A percentile compares a stretch with the other conserved stretches of the same genome.
These are phyloP conservation scores for Cosmia trapezina DNA, from an alignment of 2,888 invertebrate genomes.

Conservation along the genomic window DNA sequence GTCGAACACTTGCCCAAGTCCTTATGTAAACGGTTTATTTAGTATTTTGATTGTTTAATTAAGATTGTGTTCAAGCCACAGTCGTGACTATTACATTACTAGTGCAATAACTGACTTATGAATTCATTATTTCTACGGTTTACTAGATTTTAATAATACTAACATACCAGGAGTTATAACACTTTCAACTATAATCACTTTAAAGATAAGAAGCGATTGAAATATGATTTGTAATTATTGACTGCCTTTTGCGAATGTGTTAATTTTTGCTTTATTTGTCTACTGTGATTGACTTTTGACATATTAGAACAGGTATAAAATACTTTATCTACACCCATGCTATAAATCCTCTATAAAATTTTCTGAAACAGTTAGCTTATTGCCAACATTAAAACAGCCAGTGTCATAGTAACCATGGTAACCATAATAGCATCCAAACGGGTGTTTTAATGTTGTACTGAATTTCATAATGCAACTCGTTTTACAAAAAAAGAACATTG, in stretches of 20 bases:
- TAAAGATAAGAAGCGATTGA: slow-evolving; percentile 43
- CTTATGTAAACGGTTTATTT: slow-evolving; percentile 45
- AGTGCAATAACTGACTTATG: slow-evolving; percentile 40
- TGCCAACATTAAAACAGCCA: too few relatives aligned
- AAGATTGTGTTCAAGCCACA: slow-evolving; percentile 47
- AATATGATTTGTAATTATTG: slow-evolving; percentile 33
- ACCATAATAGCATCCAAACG: too few relatives aligned
- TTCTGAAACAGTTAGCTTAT: too few relatives aligned
- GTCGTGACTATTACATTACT: slow-evolving; percentile 49
- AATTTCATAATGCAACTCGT: too few relatives aligned
- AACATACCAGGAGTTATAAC: slow-evolving; percentile 31
- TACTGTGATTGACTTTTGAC: not conserved
- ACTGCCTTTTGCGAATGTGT: not conserved
- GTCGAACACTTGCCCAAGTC: slow-evolving; percentile 11
- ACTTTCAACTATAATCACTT: slow-evolving; percentile 29
- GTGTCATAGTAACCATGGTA: too few relatives aligned
- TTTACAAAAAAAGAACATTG: too few relatives aligned
- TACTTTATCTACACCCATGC: too few relatives aligned
- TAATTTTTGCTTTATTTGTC: not conserved
- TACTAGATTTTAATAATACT: slow-evolving; percentile 59
- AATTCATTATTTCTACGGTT: slow-evolving; percentile 57
- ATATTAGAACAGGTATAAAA: not conserved
- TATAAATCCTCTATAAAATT: too few relatives aligned
- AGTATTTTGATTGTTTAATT: slow-evolving; percentile 56
- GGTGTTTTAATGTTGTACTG: too few relatives aligned